Base-by-base conservation (phyloP, 1,140 invertebrate genomes). In the Rhizoglyphus robini region DNA sequence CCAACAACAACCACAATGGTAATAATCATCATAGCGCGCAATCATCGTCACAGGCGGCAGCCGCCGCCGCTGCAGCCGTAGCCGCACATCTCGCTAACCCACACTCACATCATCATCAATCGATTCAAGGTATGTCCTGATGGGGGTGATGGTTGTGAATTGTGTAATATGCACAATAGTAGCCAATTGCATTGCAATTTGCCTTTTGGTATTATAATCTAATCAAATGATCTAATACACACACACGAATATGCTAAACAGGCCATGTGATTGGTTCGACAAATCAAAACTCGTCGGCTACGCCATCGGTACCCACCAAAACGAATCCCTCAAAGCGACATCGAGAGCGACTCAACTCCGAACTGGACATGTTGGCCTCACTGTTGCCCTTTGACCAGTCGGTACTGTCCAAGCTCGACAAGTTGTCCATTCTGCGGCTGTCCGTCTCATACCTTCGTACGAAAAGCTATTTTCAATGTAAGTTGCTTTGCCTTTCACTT, bases 381-480 rank as follows among this genome's bases (percentile, higher is more conserved):
- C 81, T 99, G 54, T 81, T 99, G 72, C 96, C 96, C 68, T 99
- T 96, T 80, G 95, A 99, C 77, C 90, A 96, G 77, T 95, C 92
- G 76, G 95, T 98, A 73, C 84, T 99, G 57, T 93, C 90, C 74
- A 97, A 99, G 80, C 80, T 99, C 72, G 96, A 99, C 80, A 85
- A 96, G 72, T 85, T 99, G 27, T 96, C 92, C 73, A 97, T 99
- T 71, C 83, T 99, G 63, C 82, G 96, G 72, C 84, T 99, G 63
- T 94, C 92, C 60, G 96, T 99, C 76, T 94, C 90, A 78, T 99
- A 97, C 77, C 84, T 99, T 68, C 82, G 94, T 68, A 98, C 94
- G 71, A 99, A 99, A 81, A 95, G 90, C 78, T 97, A 97, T 80
- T 98, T 98, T 80, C 92, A 96, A 89, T 90, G 95, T 97, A 78